Percentiles rank a stretch among this genome's conserved stretches.
phyloP scores from a whole-genome alignment of 2,797 vertebrate genomes.

The Cryptoblepharus egeriae region DNA sequence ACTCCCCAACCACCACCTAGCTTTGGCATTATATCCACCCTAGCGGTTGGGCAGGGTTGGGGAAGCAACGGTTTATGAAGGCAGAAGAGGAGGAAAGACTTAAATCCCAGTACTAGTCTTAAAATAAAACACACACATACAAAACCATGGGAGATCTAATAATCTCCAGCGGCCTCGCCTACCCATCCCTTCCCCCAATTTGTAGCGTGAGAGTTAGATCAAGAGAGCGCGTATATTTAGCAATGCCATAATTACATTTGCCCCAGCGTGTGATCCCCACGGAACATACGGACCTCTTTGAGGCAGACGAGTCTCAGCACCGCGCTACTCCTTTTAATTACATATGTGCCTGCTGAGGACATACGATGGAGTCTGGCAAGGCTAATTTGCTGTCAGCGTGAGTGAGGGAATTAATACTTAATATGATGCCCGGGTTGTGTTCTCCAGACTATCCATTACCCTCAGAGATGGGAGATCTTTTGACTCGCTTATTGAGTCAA shows the following conservation, averaged over 20 bases:
- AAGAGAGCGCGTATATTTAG: slow-evolving; percentile 17
- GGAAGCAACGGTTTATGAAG: too few relatives aligned
- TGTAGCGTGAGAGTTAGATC: too few relatives aligned
- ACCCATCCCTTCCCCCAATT: too few relatives aligned
- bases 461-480: slow-evolving; percentile 26
- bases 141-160: too few relatives aligned
- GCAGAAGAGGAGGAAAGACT: too few relatives aligned
- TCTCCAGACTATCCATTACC: slow-evolving; percentile 53
- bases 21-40: too few relatives aligned
- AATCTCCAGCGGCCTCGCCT: too few relatives aligned
- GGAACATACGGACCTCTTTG: slow-evolving; percentile 52
- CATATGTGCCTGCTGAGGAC: slow-evolving; percentile 68
- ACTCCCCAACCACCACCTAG: too few relatives aligned
- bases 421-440: slow-evolving; percentile 51
- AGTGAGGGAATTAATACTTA: slow-evolving; percentile 53
- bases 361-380: slow-evolving; percentile 59
- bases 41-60: too few relatives aligned
- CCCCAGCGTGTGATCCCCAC: slow-evolving; percentile 33
- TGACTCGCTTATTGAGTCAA: slow-evolving; percentile 26
- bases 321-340: slow-evolving; percentile 68
- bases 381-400: slow-evolving; percentile 67
- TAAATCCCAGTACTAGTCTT: too few relatives aligned
- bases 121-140: too few relatives aligned
- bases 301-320: slow-evolving; percentile 52
- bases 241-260: slow-evolving; percentile 47